phyloP scores from a whole-genome alignment of 2,888 invertebrate genomes.

The Limnephilus lunatus region DNA sequence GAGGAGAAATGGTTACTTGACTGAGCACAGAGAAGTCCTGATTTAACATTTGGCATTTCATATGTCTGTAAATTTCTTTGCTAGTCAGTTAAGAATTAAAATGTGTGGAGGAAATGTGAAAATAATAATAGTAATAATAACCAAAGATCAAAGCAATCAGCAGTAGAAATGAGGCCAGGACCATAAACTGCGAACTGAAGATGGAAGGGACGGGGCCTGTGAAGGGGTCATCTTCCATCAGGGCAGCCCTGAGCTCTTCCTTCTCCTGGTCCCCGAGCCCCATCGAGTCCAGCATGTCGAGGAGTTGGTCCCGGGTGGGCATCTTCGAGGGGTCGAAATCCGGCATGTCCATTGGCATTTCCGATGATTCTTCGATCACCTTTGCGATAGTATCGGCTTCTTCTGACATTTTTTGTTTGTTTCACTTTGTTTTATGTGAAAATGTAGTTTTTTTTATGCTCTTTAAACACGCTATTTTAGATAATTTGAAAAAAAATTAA shows the following conservation, averaged over 20 bases:
- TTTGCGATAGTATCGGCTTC: neutral
- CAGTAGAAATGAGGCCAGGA: conserved; percentile 68
- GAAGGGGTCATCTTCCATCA: conserved; percentile 72
- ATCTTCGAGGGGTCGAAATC: conserved; percentile 71
- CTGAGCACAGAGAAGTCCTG: too few species aligned
- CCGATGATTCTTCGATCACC: neutral
- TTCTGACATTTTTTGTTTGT: conserved; percentile 13
- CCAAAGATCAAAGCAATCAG: conserved; percentile 66
- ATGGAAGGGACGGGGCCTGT: conserved; percentile 45
- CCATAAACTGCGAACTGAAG: conserved; percentile 71
- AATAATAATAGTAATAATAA: conserved; percentile 32
- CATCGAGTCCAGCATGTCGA: conserved; percentile 78
- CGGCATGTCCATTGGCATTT: conserved; percentile 64
- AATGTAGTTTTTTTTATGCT: neutral
- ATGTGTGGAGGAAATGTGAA: neutral
- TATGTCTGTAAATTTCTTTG: too few species aligned
- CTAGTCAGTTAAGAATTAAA: too few species aligned
- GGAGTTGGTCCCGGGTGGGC: conserved; percentile 78
- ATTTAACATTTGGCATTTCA: too few species aligned
- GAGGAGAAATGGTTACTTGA: too few species aligned
- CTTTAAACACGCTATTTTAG: neutral
- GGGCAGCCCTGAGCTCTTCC: conserved; percentile 76
- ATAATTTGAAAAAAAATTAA: neutral
- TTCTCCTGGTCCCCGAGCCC: conserved; percentile 81
- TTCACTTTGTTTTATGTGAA: neutral